These are phyloP conservation scores for Limnothrissa miodon DNA, from an alignment of 2,113 vertebrate genomes.

Conservation along the genomic window DNA sequence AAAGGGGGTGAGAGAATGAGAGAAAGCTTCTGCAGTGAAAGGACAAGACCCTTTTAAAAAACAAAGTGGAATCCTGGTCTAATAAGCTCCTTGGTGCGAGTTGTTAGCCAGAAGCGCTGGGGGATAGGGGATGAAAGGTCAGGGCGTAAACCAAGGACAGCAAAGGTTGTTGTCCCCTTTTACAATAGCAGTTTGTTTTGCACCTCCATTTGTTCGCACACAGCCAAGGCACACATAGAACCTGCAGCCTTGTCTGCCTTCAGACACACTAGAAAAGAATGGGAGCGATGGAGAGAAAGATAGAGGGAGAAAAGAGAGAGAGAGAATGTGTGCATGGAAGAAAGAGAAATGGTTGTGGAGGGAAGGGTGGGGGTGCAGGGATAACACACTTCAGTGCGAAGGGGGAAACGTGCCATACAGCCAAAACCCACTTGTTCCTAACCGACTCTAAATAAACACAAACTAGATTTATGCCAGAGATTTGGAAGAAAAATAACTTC, in stretches of 20 bases:
- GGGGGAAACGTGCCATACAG: constrained; percentile 21
- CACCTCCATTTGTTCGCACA: constrained; percentile 71
- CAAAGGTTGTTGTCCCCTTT: constrained; percentile 77
- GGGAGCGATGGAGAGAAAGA: constrained; percentile 14
- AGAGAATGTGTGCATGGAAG: constrained; percentile 8
- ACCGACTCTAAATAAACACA: constrained; percentile 52
- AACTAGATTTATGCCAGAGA: constrained; percentile 47
- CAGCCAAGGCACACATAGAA: constrained; percentile 70
- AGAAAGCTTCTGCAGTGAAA: constrained; percentile 85
- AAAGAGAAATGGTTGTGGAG: neutral
- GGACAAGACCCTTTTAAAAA: constrained; percentile 90
- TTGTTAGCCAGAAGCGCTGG: constrained; percentile 82
- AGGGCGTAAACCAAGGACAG: constrained; percentile 83
- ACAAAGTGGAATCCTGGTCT: constrained; percentile 91
- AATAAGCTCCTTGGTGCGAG: constrained; percentile 82
- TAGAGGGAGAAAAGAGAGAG: neutral
- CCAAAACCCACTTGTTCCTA: constrained; percentile 49
- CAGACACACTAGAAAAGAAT: constrained; percentile 55
- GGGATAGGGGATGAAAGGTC: constrained; percentile 87
- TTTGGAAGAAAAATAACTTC: constrained; percentile 43
- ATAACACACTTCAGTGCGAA: constrained; percentile 20
- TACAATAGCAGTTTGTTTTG: constrained; percentile 84
- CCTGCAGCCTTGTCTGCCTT: constrained; percentile 75
- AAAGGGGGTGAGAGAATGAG: constrained; percentile 65
- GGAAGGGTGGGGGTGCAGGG: neutral